phyloP scores from a whole-genome alignment of 2,888 invertebrate genomes.

The Lordiphosa fenestrarum region DNA sequence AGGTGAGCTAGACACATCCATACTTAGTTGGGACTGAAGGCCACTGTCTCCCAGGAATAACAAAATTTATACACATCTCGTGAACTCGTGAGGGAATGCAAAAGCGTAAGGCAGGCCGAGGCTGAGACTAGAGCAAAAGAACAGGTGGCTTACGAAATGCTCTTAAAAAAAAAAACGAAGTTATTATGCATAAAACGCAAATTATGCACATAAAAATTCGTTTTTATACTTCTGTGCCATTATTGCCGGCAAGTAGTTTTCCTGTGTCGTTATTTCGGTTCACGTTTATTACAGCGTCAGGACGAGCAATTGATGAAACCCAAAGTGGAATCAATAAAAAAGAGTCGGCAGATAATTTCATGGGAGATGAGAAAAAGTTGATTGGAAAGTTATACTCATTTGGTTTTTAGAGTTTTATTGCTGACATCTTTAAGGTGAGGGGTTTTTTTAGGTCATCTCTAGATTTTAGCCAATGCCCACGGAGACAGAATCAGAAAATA shows the following conservation, averaged over 20 bases:
- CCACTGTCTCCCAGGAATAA: slow-evolving; percentile 24
- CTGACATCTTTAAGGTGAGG: no score
- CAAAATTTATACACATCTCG: slow-evolving; percentile 12
- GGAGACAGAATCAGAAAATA: no score
- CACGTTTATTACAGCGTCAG: background rate
- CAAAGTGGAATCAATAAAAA: slow-evolving; percentile 12
- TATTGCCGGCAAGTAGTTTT: no score
- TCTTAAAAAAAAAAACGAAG: slow-evolving; percentile 16
- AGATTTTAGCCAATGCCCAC: no score
- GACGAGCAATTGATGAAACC: slow-evolving; percentile 3
- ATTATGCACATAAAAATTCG: slow-evolving; percentile 23
- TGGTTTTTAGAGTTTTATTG: background rate
- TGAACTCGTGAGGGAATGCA: slow-evolving; percentile 28
- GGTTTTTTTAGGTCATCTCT: no score
- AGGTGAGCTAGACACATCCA: slow-evolving; percentile 21
- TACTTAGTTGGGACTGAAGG: slow-evolving; percentile 22
- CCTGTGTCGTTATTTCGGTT: background rate
- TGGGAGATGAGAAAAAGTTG: no score
- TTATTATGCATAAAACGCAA: slow-evolving; percentile 35
- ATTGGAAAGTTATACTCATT: background rate
- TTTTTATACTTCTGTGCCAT: slow-evolving; percentile 1
- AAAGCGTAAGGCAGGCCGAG: slow-evolving; percentile 2
- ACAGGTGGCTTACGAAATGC: slow-evolving; percentile 2
- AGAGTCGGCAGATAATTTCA: no score
- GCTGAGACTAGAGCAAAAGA: slow-evolving; percentile 5